Evolutionary conservation across 2,113 vertebrate genomes (phyloP), one percentile per base, ranked within the genome.

Genomic region (Machaerirhynchus nigripectus): DNA sequence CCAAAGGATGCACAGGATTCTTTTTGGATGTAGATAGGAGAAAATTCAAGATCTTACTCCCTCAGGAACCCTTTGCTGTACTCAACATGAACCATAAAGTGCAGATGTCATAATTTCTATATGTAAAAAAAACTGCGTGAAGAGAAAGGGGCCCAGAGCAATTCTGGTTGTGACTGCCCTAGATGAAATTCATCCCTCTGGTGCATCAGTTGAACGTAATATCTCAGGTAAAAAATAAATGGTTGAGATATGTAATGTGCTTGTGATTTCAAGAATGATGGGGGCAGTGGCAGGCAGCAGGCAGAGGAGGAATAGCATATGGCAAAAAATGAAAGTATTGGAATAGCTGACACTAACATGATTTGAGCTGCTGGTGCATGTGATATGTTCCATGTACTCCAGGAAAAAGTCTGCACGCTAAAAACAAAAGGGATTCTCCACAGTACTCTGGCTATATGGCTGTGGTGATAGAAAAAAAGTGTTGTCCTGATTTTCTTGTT

Each of bases 251-350:
- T 1, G 14, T 60, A 73, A 76, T 0, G 1, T 76, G 44, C 12
- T 35, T 69, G 40, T 63, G 75, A 65, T 52, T 42, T 89, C 46
- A 69, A 12, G 67, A 79, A 30, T 28, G 74, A 59, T 57, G 55
- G 2, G 12, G 27, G 7, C 22, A 64, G 28, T 0, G 1, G 46
- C 1, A 0, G 33, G 11, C 0, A 0, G 33, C 30, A 65, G 47
- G 30, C 9, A 8, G 56, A 82, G 44, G 35, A 76, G 67, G 37
- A 90, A 60, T 30, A 64, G 11, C 75, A 39, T 11, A 28, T 31
- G 26, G 63, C 57, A 87, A 91, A 74, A 91, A 68, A n/a, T 44
- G 15, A 73, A 85, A 79, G 20, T 20, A 31, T 9, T 60, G 55
- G 35, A 68, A 79, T 73, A 56, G 5, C 31, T 69, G 33, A 75